Evolutionary conservation across 1,140 invertebrate species (phyloP).

Genomic region (Galleria mellonella): DNA sequence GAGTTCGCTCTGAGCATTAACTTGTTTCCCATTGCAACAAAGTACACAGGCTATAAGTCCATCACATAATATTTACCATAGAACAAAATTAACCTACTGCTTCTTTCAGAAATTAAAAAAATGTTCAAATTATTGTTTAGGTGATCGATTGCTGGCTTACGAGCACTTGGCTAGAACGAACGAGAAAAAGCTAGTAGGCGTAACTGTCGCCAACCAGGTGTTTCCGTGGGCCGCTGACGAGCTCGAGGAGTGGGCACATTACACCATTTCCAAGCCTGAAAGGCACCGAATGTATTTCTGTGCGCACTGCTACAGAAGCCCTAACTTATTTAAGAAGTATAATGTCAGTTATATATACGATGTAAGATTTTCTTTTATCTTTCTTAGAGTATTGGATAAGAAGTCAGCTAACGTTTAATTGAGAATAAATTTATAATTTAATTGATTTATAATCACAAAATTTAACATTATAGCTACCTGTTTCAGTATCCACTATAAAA

Average conservation of each 20-base stretch:
- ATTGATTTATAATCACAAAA: no score
- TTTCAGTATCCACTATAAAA: no score
- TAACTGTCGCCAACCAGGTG: slow-evolving; percentile 37
- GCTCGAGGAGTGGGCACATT: slow-evolving; percentile 52
- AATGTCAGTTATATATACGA: slow-evolving; percentile 47
- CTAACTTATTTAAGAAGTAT: slow-evolving; percentile 47
- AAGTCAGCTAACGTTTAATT: no score
- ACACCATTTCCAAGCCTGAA: slow-evolving; percentile 33
- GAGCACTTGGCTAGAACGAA: slow-evolving; percentile 31
- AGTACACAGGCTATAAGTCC: no score
- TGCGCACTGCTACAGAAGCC: slow-evolving; percentile 41
- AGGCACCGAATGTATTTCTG: slow-evolving; percentile 46
- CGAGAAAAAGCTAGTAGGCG: slow-evolving; percentile 39
- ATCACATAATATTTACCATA: no score
- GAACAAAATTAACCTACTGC: no score
- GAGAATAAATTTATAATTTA: no score
- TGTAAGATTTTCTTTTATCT: slow-evolving; percentile 17
- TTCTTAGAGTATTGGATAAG: no score
- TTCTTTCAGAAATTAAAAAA: neutral
- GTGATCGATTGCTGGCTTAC: slow-evolving; percentile 46
- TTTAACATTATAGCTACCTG: no score
- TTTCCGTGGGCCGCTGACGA: slow-evolving; percentile 44
- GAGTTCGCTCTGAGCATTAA: no score
- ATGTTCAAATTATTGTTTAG: slow-evolving; percentile 18
- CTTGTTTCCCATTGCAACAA: no score